These are phyloP conservation scores for Suricata suricatta DNA, from an alignment of 2,113 vertebrate species.

Conservation along the genomic window DNA sequence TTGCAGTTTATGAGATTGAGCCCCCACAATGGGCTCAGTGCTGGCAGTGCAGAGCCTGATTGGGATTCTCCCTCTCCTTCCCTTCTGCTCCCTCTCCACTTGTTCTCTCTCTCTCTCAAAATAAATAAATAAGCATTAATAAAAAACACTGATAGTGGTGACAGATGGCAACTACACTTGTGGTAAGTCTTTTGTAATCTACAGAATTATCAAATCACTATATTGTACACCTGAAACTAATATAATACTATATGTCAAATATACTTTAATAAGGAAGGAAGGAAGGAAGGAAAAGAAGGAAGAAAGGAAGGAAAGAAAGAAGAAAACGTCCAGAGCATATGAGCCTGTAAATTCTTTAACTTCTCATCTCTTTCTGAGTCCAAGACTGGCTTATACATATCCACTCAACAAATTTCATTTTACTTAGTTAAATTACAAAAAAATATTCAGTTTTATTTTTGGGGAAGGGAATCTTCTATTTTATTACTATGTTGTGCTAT, in stretches of 20 bases:
- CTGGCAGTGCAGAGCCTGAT: too few species aligned
- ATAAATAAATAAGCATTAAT: too few species aligned
- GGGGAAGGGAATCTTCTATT: neutral
- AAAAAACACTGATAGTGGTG: neutral
- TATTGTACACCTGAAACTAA: neutral
- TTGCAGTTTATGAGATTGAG: too few species aligned
- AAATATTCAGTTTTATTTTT: neutral
- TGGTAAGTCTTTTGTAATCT: neutral
- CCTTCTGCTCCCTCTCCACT: too few species aligned
- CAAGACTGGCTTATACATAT: neutral
- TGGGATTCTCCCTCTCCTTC: too few species aligned
- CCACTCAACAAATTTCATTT: neutral
- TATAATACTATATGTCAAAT: neutral
- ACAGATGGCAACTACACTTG: neutral
- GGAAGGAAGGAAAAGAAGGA: neutral
- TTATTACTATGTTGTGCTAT: neutral
- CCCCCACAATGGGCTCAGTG: too few species aligned
- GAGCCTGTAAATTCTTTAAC: neutral
- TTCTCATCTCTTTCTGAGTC: neutral
- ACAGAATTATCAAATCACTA: neutral
- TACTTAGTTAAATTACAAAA: neutral
- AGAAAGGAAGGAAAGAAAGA: neutral
- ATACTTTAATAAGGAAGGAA: neutral
- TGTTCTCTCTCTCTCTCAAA: too few species aligned
- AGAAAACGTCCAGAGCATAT: neutral